Percentiles rank a stretch among this genome's conserved stretches.
These are phyloP conservation scores for Aphidoletes aphidimyza DNA, from an alignment of 2,888 invertebrate genomes.

Conservation along the genomic window DNA sequence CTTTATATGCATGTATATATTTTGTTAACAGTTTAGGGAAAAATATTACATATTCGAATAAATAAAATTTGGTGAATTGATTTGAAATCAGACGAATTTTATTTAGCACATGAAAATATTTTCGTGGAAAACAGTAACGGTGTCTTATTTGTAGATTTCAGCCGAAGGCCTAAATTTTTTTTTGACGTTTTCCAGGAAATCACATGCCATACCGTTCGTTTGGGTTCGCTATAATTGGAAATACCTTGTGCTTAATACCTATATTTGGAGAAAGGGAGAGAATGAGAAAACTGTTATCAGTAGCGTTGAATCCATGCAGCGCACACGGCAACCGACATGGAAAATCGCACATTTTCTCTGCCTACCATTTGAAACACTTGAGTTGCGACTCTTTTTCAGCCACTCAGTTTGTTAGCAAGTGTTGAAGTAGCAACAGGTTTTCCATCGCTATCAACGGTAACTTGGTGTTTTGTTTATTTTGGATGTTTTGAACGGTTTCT, in stretches of 20 bases:
- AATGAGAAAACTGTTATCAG: not conserved
- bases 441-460: not conserved
- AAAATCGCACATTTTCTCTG: not conserved
- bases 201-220: not conserved
- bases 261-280: not conserved
- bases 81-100: not conserved
- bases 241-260: conserved; percentile 38
- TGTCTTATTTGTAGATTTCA: no score
- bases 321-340: not conserved
- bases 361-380: not conserved
- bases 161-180: no score
- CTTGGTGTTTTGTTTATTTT: not conserved
- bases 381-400: not conserved
- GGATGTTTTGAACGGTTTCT: not conserved
- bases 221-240: conserved; percentile 3
- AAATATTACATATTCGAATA: no score
- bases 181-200: not conserved
- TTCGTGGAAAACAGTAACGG: no score
- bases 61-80: not conserved
- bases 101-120: no score
- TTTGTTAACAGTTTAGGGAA: no score
- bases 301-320: not conserved
- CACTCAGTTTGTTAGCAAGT: not conserved
- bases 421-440: conserved; percentile 38
- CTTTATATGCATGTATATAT: no score